Evolutionary conservation across 37 sponge, comb jelly and placozoan species (phyloP).

Genomic region (Chondrilla cf. caribensis): DNA sequence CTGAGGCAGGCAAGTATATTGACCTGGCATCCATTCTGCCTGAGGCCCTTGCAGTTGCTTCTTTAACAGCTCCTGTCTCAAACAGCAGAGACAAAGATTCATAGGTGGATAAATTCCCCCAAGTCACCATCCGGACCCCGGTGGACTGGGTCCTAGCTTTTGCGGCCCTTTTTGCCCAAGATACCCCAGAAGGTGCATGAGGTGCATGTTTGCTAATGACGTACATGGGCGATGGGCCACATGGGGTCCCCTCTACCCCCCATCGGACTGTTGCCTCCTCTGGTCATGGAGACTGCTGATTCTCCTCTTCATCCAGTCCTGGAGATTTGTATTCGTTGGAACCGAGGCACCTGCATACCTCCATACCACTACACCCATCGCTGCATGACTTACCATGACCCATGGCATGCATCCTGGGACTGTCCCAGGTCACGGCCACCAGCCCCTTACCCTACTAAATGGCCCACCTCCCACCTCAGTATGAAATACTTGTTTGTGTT

Average conservation of each 20-base stretch:
- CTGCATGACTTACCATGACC: neutral
- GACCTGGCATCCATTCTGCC: neutral
- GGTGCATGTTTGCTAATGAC: neutral
- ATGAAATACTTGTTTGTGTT: too few species aligned
- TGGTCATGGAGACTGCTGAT: neutral
- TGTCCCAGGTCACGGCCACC: constrained; percentile 6
- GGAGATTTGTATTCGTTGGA: neutral
- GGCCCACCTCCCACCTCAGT: too few species aligned
- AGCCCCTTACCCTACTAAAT: too few species aligned
- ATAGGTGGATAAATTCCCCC: neutral
- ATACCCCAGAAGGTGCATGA: neutral
- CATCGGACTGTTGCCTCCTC: neutral
- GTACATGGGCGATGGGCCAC: neutral
- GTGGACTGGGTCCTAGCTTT: constrained; percentile 10
- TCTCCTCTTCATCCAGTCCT: neutral
- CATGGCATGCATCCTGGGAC: neutral
- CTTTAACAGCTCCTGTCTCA: neutral
- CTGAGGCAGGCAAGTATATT: neutral
- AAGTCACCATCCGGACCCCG: neutral
- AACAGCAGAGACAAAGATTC: neutral
- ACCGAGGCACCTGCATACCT: neutral
- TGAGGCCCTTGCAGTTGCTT: neutral
- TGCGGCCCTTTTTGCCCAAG: neutral
- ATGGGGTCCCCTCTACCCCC: neutral
- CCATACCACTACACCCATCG: neutral